Conservation (phyloP, 2,888 invertebrate species). For the Chesias legatella region DNA sequence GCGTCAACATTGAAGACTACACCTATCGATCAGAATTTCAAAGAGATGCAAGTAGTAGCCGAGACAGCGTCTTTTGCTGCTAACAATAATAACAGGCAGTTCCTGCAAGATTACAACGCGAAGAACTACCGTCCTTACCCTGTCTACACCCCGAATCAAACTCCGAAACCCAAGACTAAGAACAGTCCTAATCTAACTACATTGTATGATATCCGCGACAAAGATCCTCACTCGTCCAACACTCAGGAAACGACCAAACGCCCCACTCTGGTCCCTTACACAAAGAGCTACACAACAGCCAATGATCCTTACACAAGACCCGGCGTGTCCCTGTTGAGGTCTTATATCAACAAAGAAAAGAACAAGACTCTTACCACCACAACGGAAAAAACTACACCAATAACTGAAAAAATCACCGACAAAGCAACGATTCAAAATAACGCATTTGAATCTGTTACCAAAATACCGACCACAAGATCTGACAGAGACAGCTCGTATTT, state of each 20-base stretch:
- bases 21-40: slow-evolving; percentile 62
- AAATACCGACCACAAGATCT: slow-evolving; percentile 59
- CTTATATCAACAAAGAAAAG: slow-evolving; percentile 62
- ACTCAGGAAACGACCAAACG: slow-evolving; percentile 54
- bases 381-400: slow-evolving; percentile 48
- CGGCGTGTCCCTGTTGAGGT: slow-evolving; percentile 65
- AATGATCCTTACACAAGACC: slow-evolving; percentile 70
- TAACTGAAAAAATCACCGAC: slow-evolving; percentile 41
- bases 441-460: slow-evolving; percentile 64
- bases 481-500: slow-evolving; percentile 38
- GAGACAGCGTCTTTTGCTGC: slow-evolving; percentile 89
- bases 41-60: slow-evolving; percentile 86
- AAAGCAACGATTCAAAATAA: slow-evolving; percentile 45
- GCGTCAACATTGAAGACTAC: slow-evolving; percentile 58
- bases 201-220: slow-evolving; percentile 65
- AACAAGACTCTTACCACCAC: slow-evolving; percentile 51
- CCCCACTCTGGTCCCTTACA: slow-evolving; percentile 67
- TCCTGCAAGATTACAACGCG: slow-evolving; percentile 61
- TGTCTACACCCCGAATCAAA: slow-evolving; percentile 59
- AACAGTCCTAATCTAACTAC: slow-evolving; percentile 66
- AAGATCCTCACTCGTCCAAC: slow-evolving; percentile 34
- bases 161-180: slow-evolving; percentile 52
- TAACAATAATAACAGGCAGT: slow-evolving; percentile 72
- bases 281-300: slow-evolving; percentile 55
- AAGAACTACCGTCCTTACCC: slow-evolving; percentile 69